phyloP scores from a whole-genome alignment of 2,113 vertebrate genomes.

The Ranitomeya variabilis region DNA sequence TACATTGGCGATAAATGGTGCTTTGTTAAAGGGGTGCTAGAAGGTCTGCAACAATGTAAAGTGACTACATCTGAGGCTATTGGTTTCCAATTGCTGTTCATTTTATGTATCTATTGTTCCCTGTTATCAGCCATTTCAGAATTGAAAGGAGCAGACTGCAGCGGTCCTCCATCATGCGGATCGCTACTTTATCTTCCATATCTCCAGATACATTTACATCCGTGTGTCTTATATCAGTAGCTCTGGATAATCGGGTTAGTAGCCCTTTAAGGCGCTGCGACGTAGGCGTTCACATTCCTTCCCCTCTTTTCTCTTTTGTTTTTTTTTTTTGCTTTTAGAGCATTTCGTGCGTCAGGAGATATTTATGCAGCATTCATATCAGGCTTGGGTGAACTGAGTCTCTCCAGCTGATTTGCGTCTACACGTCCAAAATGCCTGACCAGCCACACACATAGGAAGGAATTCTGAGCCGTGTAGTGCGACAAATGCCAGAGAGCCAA shows the following conservation, averaged over 20 bases:
- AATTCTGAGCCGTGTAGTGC: not conserved
- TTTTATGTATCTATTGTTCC: not conserved
- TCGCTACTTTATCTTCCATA: not conserved
- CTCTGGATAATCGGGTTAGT: not conserved
- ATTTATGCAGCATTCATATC: constrained; percentile 6
- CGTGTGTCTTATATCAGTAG: not conserved
- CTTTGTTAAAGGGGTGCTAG: too few species aligned
- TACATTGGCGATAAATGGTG: not conserved
- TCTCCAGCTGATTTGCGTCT: not conserved
- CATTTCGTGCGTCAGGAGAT: not conserved
- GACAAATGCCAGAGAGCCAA: not conserved
- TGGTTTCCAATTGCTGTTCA: not conserved
- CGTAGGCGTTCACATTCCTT: not conserved
- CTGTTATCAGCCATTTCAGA: not conserved
- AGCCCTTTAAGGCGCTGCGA: not conserved
- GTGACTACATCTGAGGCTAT: too few species aligned
- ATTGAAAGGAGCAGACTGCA: not conserved
- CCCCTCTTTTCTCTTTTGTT: not conserved
- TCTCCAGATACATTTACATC: not conserved
- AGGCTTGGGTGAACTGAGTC: not conserved
- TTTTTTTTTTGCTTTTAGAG: not conserved
- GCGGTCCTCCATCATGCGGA: too few species aligned
- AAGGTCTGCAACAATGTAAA: too few species aligned
- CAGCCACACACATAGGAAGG: not conserved
- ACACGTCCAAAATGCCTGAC: not conserved